Evolutionary conservation across 2,888 invertebrate species (phyloP).

Genomic region (Cheilosia variabilis): DNA sequence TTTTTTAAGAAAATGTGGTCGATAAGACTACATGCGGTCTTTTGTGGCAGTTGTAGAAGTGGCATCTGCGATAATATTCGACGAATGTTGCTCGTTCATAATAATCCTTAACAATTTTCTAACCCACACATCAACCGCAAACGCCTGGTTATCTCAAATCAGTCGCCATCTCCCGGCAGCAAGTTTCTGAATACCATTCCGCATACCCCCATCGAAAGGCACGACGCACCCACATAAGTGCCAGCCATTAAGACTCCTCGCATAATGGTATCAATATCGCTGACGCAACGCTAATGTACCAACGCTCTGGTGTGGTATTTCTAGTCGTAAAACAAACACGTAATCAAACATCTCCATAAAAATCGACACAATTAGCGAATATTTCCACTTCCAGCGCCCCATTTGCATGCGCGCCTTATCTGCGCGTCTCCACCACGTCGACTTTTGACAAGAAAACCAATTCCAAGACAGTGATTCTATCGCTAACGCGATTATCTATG

Average conservation of each 20-base stretch:
- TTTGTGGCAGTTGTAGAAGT: too few relatives aligned
- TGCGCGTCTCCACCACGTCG: constrained; percentile 20
- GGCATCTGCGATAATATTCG: too few relatives aligned
- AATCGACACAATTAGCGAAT: constrained; percentile 61
- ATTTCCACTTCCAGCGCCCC: constrained; percentile 44
- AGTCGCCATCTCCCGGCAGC: too few relatives aligned
- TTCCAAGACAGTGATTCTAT: constrained; percentile 50
- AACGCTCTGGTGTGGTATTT: neutral
- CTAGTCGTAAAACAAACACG: constrained; percentile 44
- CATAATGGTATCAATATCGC: constrained; percentile 13
- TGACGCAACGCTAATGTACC: constrained; percentile 11
- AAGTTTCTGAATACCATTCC: too few relatives aligned
- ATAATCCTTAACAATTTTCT: too few relatives aligned
- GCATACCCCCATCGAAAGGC: too few relatives aligned
- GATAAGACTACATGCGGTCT: too few relatives aligned
- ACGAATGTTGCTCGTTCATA: too few relatives aligned
- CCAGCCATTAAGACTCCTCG: constrained; percentile 9
- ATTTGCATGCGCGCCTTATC: constrained; percentile 9
- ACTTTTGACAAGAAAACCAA: constrained; percentile 63
- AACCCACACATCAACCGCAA: too few relatives aligned
- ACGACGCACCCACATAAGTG: neutral
- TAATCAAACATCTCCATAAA: constrained; percentile 51
- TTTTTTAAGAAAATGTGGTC: too few relatives aligned
- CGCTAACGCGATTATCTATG: constrained; percentile 51
- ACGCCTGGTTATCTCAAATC: too few relatives aligned